phyloP scores from a whole-genome alignment of 1,140 invertebrate species.

The Neelides sp. region DNA sequence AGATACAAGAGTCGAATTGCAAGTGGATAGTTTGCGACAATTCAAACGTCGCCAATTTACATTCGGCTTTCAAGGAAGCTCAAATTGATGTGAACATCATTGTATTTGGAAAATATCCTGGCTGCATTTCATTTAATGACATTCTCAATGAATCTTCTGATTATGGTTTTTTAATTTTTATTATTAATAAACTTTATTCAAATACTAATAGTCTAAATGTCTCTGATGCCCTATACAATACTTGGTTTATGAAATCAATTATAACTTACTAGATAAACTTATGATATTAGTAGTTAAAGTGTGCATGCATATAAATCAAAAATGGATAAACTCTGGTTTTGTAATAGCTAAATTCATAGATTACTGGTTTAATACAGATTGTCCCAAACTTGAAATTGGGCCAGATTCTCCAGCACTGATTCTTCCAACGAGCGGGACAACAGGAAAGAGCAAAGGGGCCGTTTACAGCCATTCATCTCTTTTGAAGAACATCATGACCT shows the following conservation, averaged over 20 bases:
- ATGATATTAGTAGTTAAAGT: too few species aligned
- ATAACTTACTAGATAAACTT: too few species aligned
- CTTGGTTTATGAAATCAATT: too few species aligned
- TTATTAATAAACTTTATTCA: too few species aligned
- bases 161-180: too few species aligned
- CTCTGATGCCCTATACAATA: too few species aligned
- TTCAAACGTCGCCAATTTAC: not conserved
- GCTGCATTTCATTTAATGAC: constrained; percentile 1
- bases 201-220: too few species aligned
- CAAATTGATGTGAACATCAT: not conserved
- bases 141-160: constrained; percentile 7
- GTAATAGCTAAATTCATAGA: too few species aligned
- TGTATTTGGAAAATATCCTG: not conserved
- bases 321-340: too few species aligned
- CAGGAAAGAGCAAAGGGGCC: constrained; percentile 20
- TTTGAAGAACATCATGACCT: constrained; percentile 11
- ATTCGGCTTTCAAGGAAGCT: too few species aligned
- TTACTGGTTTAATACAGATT: too few species aligned
- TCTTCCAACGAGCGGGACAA: constrained; percentile 23
- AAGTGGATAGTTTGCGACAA: constrained; percentile 7
- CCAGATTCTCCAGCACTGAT: constrained; percentile 5
- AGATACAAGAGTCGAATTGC: not conserved
- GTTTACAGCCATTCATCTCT: constrained; percentile 15
- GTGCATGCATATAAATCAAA: too few species aligned
- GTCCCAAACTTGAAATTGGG: constrained; percentile 3